Evolutionary conservation across 2,888 invertebrate genomes (phyloP).

Genomic region (Celastrina argiolus): DNA sequence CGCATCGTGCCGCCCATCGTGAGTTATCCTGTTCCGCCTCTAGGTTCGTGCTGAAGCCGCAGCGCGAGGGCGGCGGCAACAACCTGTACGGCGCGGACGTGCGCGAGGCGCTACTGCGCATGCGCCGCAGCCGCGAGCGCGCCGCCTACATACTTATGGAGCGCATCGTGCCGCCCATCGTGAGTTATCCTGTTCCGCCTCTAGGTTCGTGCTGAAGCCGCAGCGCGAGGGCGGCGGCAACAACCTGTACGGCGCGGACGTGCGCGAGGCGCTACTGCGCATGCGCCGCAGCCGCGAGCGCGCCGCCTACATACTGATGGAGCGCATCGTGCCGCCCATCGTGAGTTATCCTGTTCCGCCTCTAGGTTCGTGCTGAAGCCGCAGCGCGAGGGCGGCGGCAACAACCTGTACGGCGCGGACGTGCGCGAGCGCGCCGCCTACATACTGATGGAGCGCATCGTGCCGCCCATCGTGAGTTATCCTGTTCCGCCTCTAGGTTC

Average conservation of each 20-base stretch:
- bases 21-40: too few species aligned
- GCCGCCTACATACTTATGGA: conserved; percentile 97
- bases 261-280: conserved; percentile 80
- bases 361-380: conserved; percentile 98
- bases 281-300: conserved; percentile 85
- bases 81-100: conserved; percentile 91
- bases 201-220: too few species aligned
- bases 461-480: conserved; percentile 84
- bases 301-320: conserved; percentile 96
- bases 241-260: conserved; percentile 90
- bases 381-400: conserved; percentile 98
- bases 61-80: too few species aligned
- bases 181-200: too few species aligned
- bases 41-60: too few species aligned
- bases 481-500: too few species aligned
- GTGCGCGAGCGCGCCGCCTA: conserved; percentile 88
- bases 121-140: conserved; percentile 84
- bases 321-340: conserved; percentile 89
- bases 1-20: conserved; percentile 88
- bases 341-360: too few species aligned
- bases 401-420: conserved; percentile 92
- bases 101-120: conserved; percentile 78
- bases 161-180: conserved; percentile 87
- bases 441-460: conserved; percentile 96
- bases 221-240: too few species aligned